Base-by-base conservation (phyloP, 1,140 invertebrate species). In the Eriocheir sinensis region DNA sequence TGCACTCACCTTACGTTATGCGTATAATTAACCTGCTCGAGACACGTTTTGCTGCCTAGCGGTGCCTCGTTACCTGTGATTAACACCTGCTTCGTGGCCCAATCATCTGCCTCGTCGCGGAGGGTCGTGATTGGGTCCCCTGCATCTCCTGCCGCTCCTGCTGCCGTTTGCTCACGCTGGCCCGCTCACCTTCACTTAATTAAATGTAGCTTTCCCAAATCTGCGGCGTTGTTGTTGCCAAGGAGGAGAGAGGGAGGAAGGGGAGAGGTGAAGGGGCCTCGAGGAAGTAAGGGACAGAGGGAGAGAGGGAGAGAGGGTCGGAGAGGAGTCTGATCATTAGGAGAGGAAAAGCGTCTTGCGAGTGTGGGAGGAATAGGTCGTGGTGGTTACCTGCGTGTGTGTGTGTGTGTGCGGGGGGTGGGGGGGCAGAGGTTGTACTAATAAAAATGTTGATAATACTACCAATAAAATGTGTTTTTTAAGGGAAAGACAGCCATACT, bases 331-430 rank as follows among this genome's bases (percentile, higher is more conserved):
- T 72, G 44, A n/a, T 48, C 4, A 48, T 48, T 4, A 8, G 44
- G 44, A 48, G 44, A 48, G 44, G 44, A 48, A 48, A 48, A 8
- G 44, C 15, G 60, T 72, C 21, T 72, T n/a, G 60, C n/a, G 21
- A 0, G 60, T 72, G 21, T 72, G 21, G 17, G 9, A n/a, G n/a
- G n/a, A n/a, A n/a, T n/a, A n/a, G n/a, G n/a, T n/a, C n/a, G n/a
- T n/a, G n/a, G n/a, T n/a, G n/a, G n/a, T n/a, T n/a, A n/a, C n/a
- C n/a, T 72, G 60, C n/a, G 60, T 72, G 60, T 72, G 60, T 72
- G 60, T 72, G 60, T 72, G 60, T 72, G 60, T 72, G 60, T 72
- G 60, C n/a, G 60, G 27, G 60, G n/a, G n/a, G n/a, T n/a, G n/a
- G n/a, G n/a, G n/a, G n/a, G n/a, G n/a, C n/a, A n/a, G n/a, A n/a